phyloP scores from a whole-genome alignment of 2,888 invertebrate species.

The Diarsia rubi region DNA sequence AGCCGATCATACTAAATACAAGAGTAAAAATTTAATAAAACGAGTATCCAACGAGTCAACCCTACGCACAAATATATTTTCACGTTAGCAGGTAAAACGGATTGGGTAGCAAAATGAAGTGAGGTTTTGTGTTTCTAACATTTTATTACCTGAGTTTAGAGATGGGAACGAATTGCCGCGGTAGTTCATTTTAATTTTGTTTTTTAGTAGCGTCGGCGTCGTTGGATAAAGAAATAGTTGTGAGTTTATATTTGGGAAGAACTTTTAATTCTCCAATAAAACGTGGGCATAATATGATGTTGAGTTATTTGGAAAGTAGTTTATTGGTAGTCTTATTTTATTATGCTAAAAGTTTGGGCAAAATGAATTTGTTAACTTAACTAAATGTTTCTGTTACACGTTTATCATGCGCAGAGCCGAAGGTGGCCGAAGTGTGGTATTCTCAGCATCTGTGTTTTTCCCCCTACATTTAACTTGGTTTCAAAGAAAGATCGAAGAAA shows the following conservation, averaged over 20 bases:
- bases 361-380: background rate
- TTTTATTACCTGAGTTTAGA: conserved; percentile 66
- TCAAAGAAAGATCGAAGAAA: too few species aligned
- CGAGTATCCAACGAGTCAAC: conserved; percentile 26
- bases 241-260: conserved; percentile 2
- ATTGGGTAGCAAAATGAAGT: conserved; percentile 66
- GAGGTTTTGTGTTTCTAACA: conserved; percentile 69
- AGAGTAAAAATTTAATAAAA: too few species aligned
- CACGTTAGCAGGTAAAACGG: conserved; percentile 66
- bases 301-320: background rate
- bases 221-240: conserved; percentile 28
- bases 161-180: conserved; percentile 49
- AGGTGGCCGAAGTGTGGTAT: too few species aligned
- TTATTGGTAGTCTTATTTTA: background rate
- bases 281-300: background rate
- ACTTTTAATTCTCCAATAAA: conserved; percentile 28
- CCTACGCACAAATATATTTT: conserved; percentile 66
- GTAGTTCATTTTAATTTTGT: conserved; percentile 57
- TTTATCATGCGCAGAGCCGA: too few species aligned
- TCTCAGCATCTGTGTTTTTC: too few species aligned
- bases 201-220: conserved; percentile 28
- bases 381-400: too few species aligned
- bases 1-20: too few species aligned
- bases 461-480: too few species aligned
- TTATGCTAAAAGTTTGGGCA: background rate